Evolutionary conservation across 2,113 vertebrate species (phyloP).

Genomic region (Desmodus rotundus): DNA sequence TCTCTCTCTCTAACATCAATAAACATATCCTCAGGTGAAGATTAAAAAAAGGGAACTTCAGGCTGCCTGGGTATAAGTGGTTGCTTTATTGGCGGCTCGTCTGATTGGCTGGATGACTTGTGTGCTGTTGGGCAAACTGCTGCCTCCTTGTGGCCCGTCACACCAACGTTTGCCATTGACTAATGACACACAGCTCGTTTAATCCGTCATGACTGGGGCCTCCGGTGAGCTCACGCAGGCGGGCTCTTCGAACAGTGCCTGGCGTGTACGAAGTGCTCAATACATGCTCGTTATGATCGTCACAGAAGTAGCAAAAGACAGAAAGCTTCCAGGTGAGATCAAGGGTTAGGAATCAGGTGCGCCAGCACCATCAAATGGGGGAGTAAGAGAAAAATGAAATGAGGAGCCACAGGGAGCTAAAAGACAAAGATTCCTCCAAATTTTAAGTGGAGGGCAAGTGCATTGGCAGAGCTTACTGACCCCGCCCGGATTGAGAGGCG

Average conservation of each 20-base stretch:
- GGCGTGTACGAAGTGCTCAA: background rate
- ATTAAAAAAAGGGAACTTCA: too few species aligned
- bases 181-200: background rate
- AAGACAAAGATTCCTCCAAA: background rate
- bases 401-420: background rate
- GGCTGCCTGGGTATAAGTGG: background rate
- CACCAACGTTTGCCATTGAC: too few species aligned
- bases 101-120: background rate
- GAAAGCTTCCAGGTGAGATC: background rate
- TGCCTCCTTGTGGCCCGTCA: background rate
- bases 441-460: background rate
- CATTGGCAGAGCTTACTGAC: background rate
- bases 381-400: background rate
- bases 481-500: background rate
- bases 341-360: background rate
- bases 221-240: background rate
- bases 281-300: background rate
- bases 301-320: background rate
- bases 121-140: background rate
- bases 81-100: background rate
- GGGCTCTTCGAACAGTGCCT: background rate
- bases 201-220: background rate
- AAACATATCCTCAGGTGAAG: too few species aligned
- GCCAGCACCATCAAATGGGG: background rate
- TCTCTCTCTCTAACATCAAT: too few species aligned